Evolutionary conservation across 2,113 vertebrate species (phyloP), one percentile per base, ranked within the genome.

Genomic region (Hylia prasina): DNA sequence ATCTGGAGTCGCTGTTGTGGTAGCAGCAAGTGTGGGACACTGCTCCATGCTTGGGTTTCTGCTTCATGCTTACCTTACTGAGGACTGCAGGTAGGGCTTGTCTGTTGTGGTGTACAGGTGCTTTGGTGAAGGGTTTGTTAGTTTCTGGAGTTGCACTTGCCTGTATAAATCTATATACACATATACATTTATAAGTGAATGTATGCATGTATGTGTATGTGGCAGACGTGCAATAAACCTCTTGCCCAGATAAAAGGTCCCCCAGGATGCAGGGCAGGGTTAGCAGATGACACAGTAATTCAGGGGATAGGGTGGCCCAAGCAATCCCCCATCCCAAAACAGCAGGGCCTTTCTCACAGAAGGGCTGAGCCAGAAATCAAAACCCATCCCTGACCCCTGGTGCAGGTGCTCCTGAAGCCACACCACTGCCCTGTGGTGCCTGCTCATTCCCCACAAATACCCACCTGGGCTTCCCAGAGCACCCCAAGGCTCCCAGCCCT

Each of bases 21-120:
- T 1, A 13, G 73, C 35, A 50, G 54, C 50, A 25, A 39, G 61
- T 3, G 22, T 1, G 1, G 72, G 66, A 54, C 21, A 3, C 15
- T 3, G 9, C 22, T 13, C 5, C 0, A 0, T 17, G 20, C 57
- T 61, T 44, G n/a, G 10, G 13, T 40, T 87, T 66, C 60, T 86
- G 82, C 58, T 44, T 56, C 33, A 6, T 5, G 4, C 57, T 79
- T 40, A 1, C 53, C 65, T 70, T 54, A 11, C 28, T 80, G 71
- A 60, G 47, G 37, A 10, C 1, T 58, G 20, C 56, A 72, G 33
- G 35, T 39, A 8, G 44, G 42, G 18, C 1, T 23, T 63, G 42
- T 51, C 35, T 45, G 37, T 45, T 35, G 33, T 23, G 57, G 13
- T 28, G n/a, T n/a, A 3, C 31, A 35, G 44, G 19, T 50, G 35